Conservation (phyloP, 1,140 invertebrate species). For the Euglossa dilemma region DNA sequence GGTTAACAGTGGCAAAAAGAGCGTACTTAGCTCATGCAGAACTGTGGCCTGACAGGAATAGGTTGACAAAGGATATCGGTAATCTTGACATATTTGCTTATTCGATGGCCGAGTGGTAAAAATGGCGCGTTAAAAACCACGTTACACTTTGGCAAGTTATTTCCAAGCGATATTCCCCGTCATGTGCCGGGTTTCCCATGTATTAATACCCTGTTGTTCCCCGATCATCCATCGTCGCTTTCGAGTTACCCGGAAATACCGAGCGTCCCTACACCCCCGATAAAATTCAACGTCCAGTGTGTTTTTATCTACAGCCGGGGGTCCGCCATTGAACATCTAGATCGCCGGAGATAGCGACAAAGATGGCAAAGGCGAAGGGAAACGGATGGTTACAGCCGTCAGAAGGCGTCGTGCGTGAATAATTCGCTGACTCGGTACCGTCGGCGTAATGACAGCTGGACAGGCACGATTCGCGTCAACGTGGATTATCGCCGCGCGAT, state of each 20-base stretch:
- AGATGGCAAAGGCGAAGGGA: slow-evolving; percentile 39
- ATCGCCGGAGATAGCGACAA: slow-evolving; percentile 42
- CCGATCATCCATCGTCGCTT: not conserved
- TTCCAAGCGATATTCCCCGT: not conserved
- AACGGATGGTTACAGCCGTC: slow-evolving; percentile 56
- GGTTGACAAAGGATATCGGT: no score
- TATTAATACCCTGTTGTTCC: not conserved
- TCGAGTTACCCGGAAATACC: not conserved
- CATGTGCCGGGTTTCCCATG: not conserved
- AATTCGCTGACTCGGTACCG: slow-evolving; percentile 61
- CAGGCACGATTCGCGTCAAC: slow-evolving; percentile 37
- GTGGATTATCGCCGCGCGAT: slow-evolving; percentile 29
- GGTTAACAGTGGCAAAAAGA: no score
- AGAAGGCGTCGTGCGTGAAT: slow-evolving; percentile 52
- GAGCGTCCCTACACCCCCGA: not conserved
- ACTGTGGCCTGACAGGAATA: no score
- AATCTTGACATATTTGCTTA: no score
- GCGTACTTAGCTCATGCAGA: no score
- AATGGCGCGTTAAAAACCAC: not conserved
- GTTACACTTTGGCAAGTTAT: not conserved
- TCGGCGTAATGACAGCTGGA: slow-evolving; percentile 55
- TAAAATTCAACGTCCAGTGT: not conserved
- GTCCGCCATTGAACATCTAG: slow-evolving; percentile 37
- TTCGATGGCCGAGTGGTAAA: not conserved
- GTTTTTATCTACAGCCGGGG: not conserved